Evolutionary conservation across 1,140 invertebrate genomes (phyloP), one percentile per base, ranked within the genome.

Genomic region (Drosophila bifasciata): DNA sequence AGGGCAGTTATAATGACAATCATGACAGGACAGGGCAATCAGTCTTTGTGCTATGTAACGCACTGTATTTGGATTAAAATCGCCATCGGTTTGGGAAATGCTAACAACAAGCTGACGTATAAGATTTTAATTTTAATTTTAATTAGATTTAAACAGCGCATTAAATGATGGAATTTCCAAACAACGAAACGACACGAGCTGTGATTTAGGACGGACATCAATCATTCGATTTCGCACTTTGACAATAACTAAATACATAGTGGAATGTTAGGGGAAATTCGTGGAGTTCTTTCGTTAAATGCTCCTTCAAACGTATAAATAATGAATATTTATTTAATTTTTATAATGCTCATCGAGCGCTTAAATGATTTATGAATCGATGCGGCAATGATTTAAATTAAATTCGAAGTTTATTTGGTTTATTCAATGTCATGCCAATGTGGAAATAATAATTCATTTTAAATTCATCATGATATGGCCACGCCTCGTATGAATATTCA

Each of bases 291-390:
- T 46, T 66, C 45, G 28, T 28, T 68, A 56, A 56, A 56, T 44
- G 66, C 66, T 48, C 23, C n/a, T 48, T 19, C 43, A 32, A 56
- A 36, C 50, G 53, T 43, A 69, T 68, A 69, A 68, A 68, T 55
- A 68, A 55, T 13, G 43, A 36, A 36, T 36, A 21, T 36, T 48
- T 56, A 69, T 68, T 41, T 56, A 68, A 68, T 56, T 69, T 56
- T 3, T 1, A 32, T n/a, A n/a, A n/a, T 45, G 40, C 32, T 53
- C 48, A 19, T 17, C 13, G n/a, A 45, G 40, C 61, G 49, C 39
- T 56, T 56, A 46, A 68, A 41, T 68, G 64, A 68, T 67, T 68
- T 68, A 68, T 68, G 64, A 68, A 68, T 67, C 51, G 49, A 68
- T 56, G 43, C 8, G n/a, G 41, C 11, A 48, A 45, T 48, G 62